Evolutionary conservation across 2,113 vertebrate species (phyloP).

Genomic region (Tinamus guttatus): DNA sequence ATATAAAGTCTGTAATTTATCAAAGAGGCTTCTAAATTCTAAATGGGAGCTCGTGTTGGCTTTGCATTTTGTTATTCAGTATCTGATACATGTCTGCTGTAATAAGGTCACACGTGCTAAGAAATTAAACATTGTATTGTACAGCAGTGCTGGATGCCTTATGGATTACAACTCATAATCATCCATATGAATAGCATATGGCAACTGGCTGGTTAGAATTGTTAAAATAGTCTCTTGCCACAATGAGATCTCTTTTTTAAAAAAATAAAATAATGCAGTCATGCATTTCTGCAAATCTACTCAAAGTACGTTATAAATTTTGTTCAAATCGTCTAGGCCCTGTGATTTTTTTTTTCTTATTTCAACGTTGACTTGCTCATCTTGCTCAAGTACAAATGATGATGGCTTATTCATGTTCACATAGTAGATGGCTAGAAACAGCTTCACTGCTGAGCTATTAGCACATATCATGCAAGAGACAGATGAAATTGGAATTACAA

Average conservation of each 20-base stretch:
- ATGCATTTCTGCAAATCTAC: not conserved
- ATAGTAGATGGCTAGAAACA: not conserved
- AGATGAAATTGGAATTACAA: not conserved
- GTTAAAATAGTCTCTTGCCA: not conserved
- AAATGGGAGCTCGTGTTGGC: not conserved
- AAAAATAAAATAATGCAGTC: not conserved
- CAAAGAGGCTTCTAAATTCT: not conserved
- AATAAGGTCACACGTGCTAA: not conserved
- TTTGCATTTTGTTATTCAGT: not conserved
- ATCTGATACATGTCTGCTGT: not conserved
- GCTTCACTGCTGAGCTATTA: not conserved
- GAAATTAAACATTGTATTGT: not conserved
- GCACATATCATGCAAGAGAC: not conserved
- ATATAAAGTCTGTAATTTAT: not conserved
- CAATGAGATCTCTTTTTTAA: not conserved
- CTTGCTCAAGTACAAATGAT: not conserved
- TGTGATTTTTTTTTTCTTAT: not conserved
- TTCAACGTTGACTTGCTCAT: not conserved
- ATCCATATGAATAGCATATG: not conserved
- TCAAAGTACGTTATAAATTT: not conserved
- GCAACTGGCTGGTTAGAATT: not conserved
- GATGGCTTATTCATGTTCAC: not conserved
- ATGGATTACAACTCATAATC: not conserved
- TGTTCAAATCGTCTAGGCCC: not conserved
- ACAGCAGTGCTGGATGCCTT: not conserved